Evolutionary conservation across 2,888 invertebrate genomes (phyloP), one percentile per base, ranked within the genome.

Genomic region (Megaustenia siamemsis): DNA sequence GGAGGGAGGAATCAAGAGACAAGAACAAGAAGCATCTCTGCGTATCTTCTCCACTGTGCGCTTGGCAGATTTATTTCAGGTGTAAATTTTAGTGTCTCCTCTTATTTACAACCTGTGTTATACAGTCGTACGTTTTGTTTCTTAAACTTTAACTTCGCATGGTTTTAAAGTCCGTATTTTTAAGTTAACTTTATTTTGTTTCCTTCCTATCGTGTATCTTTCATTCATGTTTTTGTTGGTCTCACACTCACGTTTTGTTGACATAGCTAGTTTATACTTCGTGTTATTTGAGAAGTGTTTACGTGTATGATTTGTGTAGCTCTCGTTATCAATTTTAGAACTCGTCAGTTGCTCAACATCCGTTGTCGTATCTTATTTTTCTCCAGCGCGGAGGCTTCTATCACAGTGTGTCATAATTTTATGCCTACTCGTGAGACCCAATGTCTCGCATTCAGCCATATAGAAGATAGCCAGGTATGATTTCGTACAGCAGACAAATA

Each of bases 11-110:
- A 12, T 49, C 5, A 56, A 35, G 53, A 56, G 56, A 49, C 49
- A 21, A 24, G 76, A 73, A 43, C 28, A 49, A 49, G 56, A 60
- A 35, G 63, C 28, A 63, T 78, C 78, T 43, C 78, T 60, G 66
- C 43, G n/a, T 78, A 78, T 63, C 60, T 66, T 78, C 63, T 45
- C 15, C 45, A 63, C 60, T 66, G 43, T 60, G 43, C 24, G 78
- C 21, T 66, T 78, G 78, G 43, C 78, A 78, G 78, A 78, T 78
- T 78, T 78, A 78, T 78, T 40, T 28, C 45, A 10, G 56, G 53
- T 56, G n/a, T 56, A 76, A 53, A 28, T 76, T 38, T 32, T 35
- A n/a, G 32, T 38, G 69, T 40, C 69, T 40, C 24, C 40, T 40
- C 40, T 69, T 69, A 69, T 40, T 40, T 69, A 69, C 69, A 69